Conservation (phyloP, 2,797 vertebrate species). For the Lophotriccus pileatus region DNA sequence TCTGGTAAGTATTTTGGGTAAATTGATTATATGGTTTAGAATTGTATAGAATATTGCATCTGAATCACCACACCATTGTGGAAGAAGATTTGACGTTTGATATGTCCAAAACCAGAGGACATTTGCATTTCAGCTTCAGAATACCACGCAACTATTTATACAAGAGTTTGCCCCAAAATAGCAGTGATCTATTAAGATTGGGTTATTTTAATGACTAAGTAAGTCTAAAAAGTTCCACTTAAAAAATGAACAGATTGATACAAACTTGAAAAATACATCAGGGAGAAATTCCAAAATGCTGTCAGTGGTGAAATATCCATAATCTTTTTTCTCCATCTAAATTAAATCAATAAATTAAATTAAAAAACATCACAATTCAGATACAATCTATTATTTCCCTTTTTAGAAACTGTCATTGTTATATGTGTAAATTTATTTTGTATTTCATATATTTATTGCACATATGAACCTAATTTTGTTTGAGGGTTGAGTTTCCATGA, state of each 20-base stretch:
- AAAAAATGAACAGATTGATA: background rate
- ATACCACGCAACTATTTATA: background rate
- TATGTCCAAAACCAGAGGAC: background rate
- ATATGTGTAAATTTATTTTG: background rate
- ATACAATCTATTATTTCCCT: background rate
- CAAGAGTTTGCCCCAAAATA: background rate
- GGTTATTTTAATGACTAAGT: background rate
- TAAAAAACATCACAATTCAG: background rate
- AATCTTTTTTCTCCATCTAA: background rate
- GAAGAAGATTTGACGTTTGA: background rate
- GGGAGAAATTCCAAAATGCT: background rate
- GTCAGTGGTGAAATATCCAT: background rate
- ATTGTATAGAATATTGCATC: background rate
- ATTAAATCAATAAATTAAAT: background rate
- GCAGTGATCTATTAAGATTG: rapidly evolving
- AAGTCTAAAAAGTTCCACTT: background rate
- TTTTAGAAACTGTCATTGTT: background rate
- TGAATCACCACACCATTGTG: background rate
- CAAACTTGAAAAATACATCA: background rate
- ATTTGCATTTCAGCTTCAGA: background rate
- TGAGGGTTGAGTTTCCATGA: background rate
- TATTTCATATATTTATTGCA: background rate
- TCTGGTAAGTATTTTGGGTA: background rate
- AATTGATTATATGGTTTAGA: background rate
- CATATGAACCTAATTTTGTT: background rate